Evolutionary conservation across 2,797 vertebrate genomes (phyloP), one percentile per base, ranked within the genome.

Genomic region (Pipistrellus nathusii): DNA sequence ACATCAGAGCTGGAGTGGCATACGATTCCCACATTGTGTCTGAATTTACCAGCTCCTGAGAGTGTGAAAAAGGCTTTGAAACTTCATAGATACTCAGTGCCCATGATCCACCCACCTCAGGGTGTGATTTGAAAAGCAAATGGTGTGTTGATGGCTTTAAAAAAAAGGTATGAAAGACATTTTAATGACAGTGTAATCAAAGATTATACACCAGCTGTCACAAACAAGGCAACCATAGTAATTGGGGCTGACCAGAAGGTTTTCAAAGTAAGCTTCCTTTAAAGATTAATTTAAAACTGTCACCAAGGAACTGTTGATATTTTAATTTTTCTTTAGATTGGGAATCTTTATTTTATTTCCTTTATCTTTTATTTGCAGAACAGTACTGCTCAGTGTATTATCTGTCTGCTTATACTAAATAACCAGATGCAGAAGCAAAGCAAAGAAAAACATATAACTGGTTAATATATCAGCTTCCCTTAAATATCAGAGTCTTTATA

Each of bases 131-230:
- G 57, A 96, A 97, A 97, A 96, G 91, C 89, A 96, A 96, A 96
- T 91, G 77, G 83, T 95, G 89, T 94, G 95, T 94, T 97, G 94
- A 94, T 94, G 95, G 95, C 91, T 94, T 96, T 96, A 83, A 94
- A 87, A 88, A 87, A 91, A 80, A 94, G 95, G 77, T 95, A 94
- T 90, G 96, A 94, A 97, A 94, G 96, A 93, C 96, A 97, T 96
- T 95, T 94, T 96, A 97, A 96, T 94, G 95, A 96, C 87, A 96
- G 93, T 93, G 71, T 96, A 96, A 96, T 96, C 84, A 97, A 93
- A 96, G 89, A 95, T 94, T 97, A 96, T 93, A 96, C 41, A 95
- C 94, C 94, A 96, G 95, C 89, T 97, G 96, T 96, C 95, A 95
- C 91, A 94, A 96, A 51, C 73, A 95, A 96, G 86, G 93, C 95